phyloP scores from a whole-genome alignment of 1,140 invertebrate species.

The Anoplolepis gracilipes region DNA sequence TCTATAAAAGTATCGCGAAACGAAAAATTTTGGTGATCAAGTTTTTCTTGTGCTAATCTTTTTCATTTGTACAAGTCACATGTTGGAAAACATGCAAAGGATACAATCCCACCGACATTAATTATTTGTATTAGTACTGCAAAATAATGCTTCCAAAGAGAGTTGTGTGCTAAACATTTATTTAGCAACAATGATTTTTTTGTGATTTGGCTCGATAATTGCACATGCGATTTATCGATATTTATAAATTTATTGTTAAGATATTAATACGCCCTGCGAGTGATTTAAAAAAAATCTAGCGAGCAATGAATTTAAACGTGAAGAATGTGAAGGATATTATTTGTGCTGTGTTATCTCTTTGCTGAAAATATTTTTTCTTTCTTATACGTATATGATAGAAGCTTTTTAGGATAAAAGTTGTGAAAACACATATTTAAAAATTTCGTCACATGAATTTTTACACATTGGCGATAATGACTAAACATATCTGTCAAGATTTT shows the following conservation, averaged over 20 bases:
- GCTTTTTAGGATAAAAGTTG: not conserved
- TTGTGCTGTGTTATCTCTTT: not conserved
- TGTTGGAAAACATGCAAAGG: not conserved
- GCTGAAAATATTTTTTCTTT: slow-evolving; percentile 31
- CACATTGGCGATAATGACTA: slow-evolving; percentile 34
- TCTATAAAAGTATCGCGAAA: not conserved
- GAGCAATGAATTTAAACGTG: not conserved
- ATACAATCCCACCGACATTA: not conserved
- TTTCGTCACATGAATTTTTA: slow-evolving; percentile 33
- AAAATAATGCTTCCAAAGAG: slow-evolving; percentile 30
- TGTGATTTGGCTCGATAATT: slow-evolving; percentile 14
- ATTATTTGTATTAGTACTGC: slow-evolving; percentile 10
- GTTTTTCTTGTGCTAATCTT: not conserved
- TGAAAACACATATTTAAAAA: slow-evolving; percentile 15
- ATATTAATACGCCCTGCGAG: slow-evolving; percentile 9
- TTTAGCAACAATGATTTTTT: slow-evolving; percentile 16
- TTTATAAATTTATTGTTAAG: slow-evolving; percentile 19
- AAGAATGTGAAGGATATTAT: slow-evolving; percentile 4
- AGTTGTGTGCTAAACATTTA: slow-evolving; percentile 26
- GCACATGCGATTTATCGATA: not conserved
- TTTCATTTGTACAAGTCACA: slow-evolving; percentile 11
- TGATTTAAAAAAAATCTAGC: slow-evolving; percentile 35
- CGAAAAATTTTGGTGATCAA: slow-evolving; percentile 18
- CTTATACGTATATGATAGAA: not conserved
- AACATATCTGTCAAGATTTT: slow-evolving; percentile 62